Evolutionary conservation across 53 echinoderm and acorn worm genomes (phyloP).

Genomic region (Echinarachnius parma): DNA sequence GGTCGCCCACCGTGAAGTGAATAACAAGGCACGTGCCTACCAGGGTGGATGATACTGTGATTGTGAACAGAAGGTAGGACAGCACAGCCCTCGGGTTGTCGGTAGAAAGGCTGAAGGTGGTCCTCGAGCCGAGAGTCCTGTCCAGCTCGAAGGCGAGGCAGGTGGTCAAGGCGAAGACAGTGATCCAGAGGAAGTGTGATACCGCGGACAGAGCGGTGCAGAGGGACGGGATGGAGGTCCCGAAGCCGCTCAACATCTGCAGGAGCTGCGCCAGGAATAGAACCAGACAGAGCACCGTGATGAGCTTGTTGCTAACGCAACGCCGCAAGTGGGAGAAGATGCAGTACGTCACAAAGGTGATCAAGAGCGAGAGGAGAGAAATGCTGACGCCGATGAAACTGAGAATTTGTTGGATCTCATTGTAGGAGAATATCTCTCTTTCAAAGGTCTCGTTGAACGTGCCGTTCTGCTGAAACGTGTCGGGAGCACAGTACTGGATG

Average conservation of each 20-base stretch:
- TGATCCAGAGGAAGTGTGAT: conserved; percentile 54
- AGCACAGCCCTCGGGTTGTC: neutral
- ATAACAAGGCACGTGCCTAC: conserved; percentile 35
- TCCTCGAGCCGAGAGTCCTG: conserved; percentile 46
- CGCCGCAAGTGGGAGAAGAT: conserved; percentile 53
- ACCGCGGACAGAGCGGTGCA: conserved; percentile 41
- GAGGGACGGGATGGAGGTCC: conserved; percentile 26
- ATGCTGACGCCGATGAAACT: conserved; percentile 39
- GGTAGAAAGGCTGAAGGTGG: conserved; percentile 21
- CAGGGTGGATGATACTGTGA: conserved; percentile 23
- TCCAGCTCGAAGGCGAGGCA: conserved; percentile 58
- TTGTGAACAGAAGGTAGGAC: conserved; percentile 46
- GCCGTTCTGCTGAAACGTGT: neutral
- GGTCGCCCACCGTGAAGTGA: conserved; percentile 38
- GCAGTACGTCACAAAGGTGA: conserved; percentile 49
- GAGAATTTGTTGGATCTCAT: conserved; percentile 34
- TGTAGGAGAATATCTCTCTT: conserved; percentile 11
- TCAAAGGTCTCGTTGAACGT: conserved; percentile 10
- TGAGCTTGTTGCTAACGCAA: conserved; percentile 49
- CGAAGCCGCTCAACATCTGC: conserved; percentile 51
- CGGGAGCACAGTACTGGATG: conserved; percentile 34
- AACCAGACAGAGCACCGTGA: conserved; percentile 43
- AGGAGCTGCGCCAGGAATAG: conserved; percentile 62
- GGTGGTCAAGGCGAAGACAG: conserved; percentile 55
- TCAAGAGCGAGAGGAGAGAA: conserved; percentile 39